These are phyloP conservation scores for Cryptus viduatorius DNA, from an alignment of 2,888 invertebrate species.

Conservation along the genomic window DNA sequence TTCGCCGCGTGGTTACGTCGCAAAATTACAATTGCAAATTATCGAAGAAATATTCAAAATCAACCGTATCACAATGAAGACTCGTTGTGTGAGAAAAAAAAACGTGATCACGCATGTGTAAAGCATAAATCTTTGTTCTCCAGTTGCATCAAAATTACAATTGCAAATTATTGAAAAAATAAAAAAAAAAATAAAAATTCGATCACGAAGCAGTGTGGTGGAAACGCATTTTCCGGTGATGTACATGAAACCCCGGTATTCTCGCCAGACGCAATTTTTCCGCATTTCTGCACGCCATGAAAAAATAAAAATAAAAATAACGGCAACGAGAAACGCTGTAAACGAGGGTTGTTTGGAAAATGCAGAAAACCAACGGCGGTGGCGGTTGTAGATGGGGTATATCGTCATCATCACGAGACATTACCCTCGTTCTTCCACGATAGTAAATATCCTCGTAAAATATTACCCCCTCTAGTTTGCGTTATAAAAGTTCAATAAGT, in stretches of 20 bases:
- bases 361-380: background rate
- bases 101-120: background rate
- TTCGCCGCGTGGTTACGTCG: background rate
- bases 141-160: background rate
- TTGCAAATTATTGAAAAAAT: background rate
- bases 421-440: conserved; percentile 16
- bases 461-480: background rate
- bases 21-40: conserved; percentile 12
- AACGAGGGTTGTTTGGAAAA: conserved; percentile 1
- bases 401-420: conserved; percentile 26
- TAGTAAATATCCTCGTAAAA: conserved; percentile 51
- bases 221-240: background rate
- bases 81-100: background rate
- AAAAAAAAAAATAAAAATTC: background rate
- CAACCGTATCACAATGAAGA: conserved; percentile 3
- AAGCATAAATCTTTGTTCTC: conserved; percentile 6
- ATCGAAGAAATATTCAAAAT: background rate
- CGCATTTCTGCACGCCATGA: background rate
- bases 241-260: background rate
- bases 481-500: conserved; percentile 47
- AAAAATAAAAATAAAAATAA: conserved; percentile 6
- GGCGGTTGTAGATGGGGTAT: background rate
- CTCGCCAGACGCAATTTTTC: conserved; percentile 3
- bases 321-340: background rate
- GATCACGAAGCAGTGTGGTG: background rate